Conservation (phyloP, 2,113 vertebrate genomes). For the Penelope pileata region DNA sequence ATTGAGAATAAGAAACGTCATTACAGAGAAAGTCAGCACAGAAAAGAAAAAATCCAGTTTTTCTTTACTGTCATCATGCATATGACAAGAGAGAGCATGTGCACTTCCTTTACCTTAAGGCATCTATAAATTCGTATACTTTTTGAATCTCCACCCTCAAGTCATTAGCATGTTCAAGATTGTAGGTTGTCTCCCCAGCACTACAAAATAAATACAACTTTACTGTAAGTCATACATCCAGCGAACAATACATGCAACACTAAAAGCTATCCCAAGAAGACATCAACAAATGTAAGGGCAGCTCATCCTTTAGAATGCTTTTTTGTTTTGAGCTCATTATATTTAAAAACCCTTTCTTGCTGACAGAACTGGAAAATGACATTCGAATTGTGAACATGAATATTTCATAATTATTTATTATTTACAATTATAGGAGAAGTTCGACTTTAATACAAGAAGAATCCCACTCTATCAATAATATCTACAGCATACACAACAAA, state of each 20-base stretch:
- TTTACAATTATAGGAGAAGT: neutral
- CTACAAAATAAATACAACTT: constrained; percentile 71
- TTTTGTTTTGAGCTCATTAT: neutral
- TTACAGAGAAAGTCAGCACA: neutral
- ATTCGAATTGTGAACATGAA: neutral
- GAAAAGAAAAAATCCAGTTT: neutral
- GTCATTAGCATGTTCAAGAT: constrained; percentile 85
- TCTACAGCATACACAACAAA: neutral
- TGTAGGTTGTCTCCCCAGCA: constrained; percentile 92
- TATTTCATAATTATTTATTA: neutral
- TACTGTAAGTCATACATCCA: neutral
- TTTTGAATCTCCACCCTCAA: constrained; percentile 94
- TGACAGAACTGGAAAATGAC: neutral
- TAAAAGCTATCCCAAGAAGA: neutral
- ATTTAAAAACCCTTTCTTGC: neutral
- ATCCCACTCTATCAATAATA: neutral
- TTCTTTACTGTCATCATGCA: neutral
- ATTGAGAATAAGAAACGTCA: neutral
- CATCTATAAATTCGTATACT: constrained; percentile 93
- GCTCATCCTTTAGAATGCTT: neutral
- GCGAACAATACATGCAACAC: neutral
- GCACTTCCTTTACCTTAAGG: constrained; percentile 84
- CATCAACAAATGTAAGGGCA: neutral
- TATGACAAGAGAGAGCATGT: neutral
- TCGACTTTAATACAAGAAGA: neutral